A percentile compares a stretch with the other conserved stretches of the same genome.
Conservation (phyloP, 2,888 invertebrate species). For the Andrena camellia region DNA sequence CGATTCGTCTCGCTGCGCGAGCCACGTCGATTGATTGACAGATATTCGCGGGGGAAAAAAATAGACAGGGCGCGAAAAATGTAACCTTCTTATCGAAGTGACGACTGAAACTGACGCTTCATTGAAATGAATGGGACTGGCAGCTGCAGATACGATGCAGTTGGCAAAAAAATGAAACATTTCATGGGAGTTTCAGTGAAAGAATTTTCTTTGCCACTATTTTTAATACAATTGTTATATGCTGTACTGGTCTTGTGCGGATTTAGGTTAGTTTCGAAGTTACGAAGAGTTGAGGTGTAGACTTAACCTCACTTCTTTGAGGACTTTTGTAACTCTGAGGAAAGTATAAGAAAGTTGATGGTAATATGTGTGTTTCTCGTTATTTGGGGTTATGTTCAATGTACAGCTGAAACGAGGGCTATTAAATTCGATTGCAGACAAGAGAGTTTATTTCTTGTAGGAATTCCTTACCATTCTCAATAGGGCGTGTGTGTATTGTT, state of each 20-base stretch:
- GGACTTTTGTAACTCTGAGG: too few relatives aligned
- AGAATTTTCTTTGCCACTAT: too few relatives aligned
- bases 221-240: too few relatives aligned
- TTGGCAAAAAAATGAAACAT: not conserved
- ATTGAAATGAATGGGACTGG: not conserved
- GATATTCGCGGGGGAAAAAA: slow-evolving; percentile 31
- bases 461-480: not conserved
- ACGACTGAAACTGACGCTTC: slow-evolving; percentile 16
- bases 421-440: slow-evolving; percentile 5
- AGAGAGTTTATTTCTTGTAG: not conserved
- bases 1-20: slow-evolving; percentile 32
- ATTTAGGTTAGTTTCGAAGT: too few relatives aligned
- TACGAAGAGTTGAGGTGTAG: too few relatives aligned
- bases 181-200: not conserved
- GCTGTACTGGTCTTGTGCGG: too few relatives aligned
- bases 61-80: not conserved
- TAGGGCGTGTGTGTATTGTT: not conserved
- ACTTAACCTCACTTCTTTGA: too few relatives aligned
- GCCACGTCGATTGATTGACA: slow-evolving; percentile 50
- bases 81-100: slow-evolving; percentile 11
- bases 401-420: too few relatives aligned
- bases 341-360: too few relatives aligned
- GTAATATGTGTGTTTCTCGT: too few relatives aligned
- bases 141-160: not conserved
- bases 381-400: too few relatives aligned